Evolutionary conservation across 1,140 invertebrate genomes (phyloP), one percentile per base, ranked within the genome.

Genomic region (Triops cancriformis): DNA sequence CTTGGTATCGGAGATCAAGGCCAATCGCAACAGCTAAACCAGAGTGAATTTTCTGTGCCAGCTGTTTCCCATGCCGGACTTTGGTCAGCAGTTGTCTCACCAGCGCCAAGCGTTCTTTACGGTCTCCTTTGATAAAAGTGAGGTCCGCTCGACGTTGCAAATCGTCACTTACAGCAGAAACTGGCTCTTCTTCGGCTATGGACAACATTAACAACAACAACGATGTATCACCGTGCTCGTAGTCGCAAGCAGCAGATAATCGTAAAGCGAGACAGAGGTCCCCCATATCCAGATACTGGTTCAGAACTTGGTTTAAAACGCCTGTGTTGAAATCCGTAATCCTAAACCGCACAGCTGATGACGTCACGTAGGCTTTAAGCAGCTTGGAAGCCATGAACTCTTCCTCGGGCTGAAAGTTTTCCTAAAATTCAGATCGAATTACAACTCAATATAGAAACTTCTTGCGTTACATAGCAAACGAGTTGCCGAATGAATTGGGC

Each of bases 151-250:
- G 51, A 64, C 51, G 51, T 18, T 64, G 51, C 51, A 64, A 64
- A 64, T 23, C 51, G 14, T 64, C 51, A 6, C 14, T 18, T 23
- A 64, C 1, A 1, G 51, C 9, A 18, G 51, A 0, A n/a, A 64
- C n/a, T 64, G 51, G 51, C 51, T 64, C 51, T 64, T 64, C 51
- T 64, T 64, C 51, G 9, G 51, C 51, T n/a, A 64, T 64, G 51
- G 51, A 64, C 23, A 64, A 14, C 51, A 64, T 64, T 18, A 64
- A 23, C 18, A 64, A 14, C 7, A 64, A 23, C 23, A 64, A 4
- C 14, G 51, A 3, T 14, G 51, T 64, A 23, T 64, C 51, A 23
- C 18, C 6, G 18, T 64, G 51, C 51, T 64, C 51, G 14, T 64
- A 64, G 23, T 64, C 51, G 51, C 51, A 64, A 64, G 23, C 23